A percentile compares a stretch with the other conserved stretches of the same genome.
Conservation (phyloP, 2,113 vertebrate genomes). For the Cynopterus brachyotis region DNA sequence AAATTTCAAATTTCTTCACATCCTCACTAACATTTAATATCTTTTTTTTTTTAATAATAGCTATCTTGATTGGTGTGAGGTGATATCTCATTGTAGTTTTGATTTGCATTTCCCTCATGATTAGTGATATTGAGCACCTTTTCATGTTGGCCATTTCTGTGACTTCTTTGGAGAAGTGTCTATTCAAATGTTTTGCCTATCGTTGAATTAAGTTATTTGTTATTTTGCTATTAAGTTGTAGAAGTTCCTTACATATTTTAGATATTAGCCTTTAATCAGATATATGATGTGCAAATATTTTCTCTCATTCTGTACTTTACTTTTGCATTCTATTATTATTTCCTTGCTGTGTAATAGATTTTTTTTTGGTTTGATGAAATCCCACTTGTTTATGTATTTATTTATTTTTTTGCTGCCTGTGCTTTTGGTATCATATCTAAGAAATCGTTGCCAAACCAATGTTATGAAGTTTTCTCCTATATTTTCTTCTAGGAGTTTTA, state of each 20-base stretch:
- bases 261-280: neutral
- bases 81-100: neutral
- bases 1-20: neutral
- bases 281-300: neutral
- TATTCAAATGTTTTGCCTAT: neutral
- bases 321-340: neutral
- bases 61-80: neutral
- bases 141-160: neutral
- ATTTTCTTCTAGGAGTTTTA: neutral
- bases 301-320: neutral
- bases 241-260: neutral
- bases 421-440: neutral
- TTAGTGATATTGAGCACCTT: neutral
- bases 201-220: neutral
- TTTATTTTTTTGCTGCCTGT: neutral
- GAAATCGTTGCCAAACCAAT: neutral
- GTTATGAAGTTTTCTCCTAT: neutral
- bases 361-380: neutral
- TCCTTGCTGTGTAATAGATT: neutral
- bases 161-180: neutral
- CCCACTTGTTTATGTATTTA: neutral
- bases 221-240: neutral
- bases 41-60: neutral
- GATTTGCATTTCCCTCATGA: neutral
- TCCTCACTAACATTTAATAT: neutral